Evolutionary conservation across 2,797 vertebrate genomes (phyloP), one percentile per base, ranked within the genome.

Genomic region (Gallinago stenura): DNA sequence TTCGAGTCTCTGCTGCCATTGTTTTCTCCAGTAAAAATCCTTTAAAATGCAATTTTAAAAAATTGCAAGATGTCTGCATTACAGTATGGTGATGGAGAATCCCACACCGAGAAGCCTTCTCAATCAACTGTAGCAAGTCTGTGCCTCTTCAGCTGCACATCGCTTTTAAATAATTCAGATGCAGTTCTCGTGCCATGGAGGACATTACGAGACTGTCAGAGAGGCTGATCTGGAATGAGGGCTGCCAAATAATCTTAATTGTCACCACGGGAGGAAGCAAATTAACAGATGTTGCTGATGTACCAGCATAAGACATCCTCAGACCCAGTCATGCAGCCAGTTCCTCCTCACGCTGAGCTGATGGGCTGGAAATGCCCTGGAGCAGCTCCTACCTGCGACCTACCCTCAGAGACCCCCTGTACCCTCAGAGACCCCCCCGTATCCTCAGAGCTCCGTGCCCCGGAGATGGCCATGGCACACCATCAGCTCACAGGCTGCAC

Each of bases 171-270:
- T 92, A 96, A 96, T 76, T 95, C 77, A 94, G 81, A 87, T 7
- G 31, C 2, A 72, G 62, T 17, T 89, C 70, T 69, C 51, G 48
- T 33, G 62, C 68, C 73, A 64, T 5, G 35, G 19, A 92, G 66
- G 46, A 79, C 62, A 71, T 73, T 84, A 92, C 1, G 1, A 82
- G 80, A 72, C 43, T 4, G 0, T 82, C 73, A 72, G 31, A 72
- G 75, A 87, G 22, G 56, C 28, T 89, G 86, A 72, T 89, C 54
- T 70, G 56, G 45, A 91, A 88, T 10, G 56, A 91, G 15, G 15
- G 54, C 33, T 88, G 88, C 85, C 94, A 94, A 95, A 90, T 54
- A 91, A 71, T 45, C 70, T 79, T 87, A 89, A 90, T 20, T 79
- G 71, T 70, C 61, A 53, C 57, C 81, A 66, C 0, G 9, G 73